phyloP scores from a whole-genome alignment of 2,113 vertebrate species.

The Rhombomys opimus region DNA sequence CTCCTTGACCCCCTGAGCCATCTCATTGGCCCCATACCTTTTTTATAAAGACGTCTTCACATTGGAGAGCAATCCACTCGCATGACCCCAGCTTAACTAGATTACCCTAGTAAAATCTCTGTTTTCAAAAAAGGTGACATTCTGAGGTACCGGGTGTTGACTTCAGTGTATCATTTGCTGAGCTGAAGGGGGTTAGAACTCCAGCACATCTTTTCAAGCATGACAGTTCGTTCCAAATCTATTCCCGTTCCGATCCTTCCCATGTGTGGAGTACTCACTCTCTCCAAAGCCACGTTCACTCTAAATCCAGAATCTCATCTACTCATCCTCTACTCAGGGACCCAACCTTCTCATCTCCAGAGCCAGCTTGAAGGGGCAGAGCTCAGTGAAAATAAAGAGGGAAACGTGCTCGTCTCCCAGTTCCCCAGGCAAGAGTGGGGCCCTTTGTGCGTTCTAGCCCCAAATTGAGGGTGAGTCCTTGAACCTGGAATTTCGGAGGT shows the following conservation, averaged over 20 bases:
- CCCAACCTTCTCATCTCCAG: neutral
- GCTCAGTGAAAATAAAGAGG: neutral
- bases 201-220: neutral
- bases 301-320: neutral
- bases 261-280: neutral
- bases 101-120: neutral
- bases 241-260: too few species aligned
- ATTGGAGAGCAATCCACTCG: neutral
- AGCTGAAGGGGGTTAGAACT: neutral
- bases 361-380: neutral
- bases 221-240: neutral
- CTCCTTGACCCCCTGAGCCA: neutral
- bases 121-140: neutral
- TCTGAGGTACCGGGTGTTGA: neutral
- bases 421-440: neutral
- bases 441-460: neutral
- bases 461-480: constrained; percentile 14
- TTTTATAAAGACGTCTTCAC: neutral
- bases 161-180: neutral
- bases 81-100: neutral
- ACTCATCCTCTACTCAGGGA: neutral
- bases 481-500: constrained; percentile 16
- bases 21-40: too few species aligned
- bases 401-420: neutral
- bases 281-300: neutral